phyloP scores from a whole-genome alignment of 2,888 invertebrate species.

The Sinopyrophorus schimmeli region DNA sequence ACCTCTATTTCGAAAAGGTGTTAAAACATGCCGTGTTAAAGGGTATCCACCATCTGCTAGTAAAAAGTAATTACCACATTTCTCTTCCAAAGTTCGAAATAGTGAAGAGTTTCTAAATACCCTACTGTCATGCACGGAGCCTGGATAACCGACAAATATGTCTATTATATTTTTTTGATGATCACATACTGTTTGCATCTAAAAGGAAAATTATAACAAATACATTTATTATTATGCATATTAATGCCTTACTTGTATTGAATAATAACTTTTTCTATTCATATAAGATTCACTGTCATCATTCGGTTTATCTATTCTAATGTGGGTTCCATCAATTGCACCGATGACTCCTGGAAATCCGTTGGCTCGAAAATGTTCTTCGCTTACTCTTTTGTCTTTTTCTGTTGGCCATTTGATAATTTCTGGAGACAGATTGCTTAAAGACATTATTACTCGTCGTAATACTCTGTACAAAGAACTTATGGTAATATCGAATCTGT shows the following conservation, averaged over 20 bases:
- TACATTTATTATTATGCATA: not conserved
- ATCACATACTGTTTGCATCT: slow-evolving; percentile 21
- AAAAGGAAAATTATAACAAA: not conserved
- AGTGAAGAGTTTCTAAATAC: slow-evolving; percentile 5
- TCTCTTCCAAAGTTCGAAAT: not conserved
- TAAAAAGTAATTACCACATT: slow-evolving; percentile 13
- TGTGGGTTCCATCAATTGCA: too few relatives aligned
- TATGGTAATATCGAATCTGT: too few relatives aligned
- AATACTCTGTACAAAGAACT: too few relatives aligned
- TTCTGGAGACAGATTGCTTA: too few relatives aligned
- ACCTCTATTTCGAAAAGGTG: slow-evolving; percentile 20
- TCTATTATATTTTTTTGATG: too few relatives aligned
- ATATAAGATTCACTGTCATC: too few relatives aligned
- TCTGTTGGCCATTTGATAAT: too few relatives aligned
- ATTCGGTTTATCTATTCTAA: too few relatives aligned
- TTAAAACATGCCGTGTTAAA: slow-evolving; percentile 17
- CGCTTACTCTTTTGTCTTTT: too few relatives aligned
- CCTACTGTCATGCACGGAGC: slow-evolving; percentile 21
- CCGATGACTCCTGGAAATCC: too few relatives aligned
- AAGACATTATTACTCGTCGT: too few relatives aligned
- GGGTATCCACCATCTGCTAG: slow-evolving; percentile 23
- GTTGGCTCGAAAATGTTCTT: too few relatives aligned
- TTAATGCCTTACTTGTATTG: not conserved
- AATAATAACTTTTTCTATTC: slow-evolving; percentile 1
- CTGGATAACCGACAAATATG: slow-evolving; percentile 18